Evolutionary conservation across 2,797 vertebrate species (phyloP).

Genomic region (Sebastes variabilis): DNA sequence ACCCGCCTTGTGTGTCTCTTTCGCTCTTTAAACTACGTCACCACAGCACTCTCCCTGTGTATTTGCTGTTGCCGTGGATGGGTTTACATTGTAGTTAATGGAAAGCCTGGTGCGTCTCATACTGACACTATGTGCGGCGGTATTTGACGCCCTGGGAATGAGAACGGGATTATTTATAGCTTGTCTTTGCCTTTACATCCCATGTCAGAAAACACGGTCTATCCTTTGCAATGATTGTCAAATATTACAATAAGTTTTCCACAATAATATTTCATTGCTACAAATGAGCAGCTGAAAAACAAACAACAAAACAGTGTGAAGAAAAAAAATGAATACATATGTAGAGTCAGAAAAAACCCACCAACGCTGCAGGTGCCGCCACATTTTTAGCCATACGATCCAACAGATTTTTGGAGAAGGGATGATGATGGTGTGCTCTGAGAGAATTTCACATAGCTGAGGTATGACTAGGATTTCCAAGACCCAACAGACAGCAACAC

Average conservation of each 20-base stretch:
- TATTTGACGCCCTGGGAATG: no score
- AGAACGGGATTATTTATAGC: background rate
- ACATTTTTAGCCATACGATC: background rate
- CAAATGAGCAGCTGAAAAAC: background rate
- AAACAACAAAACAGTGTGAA: background rate
- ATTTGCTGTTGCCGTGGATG: no score
- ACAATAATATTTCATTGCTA: background rate
- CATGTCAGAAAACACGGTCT: background rate
- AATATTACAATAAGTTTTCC: background rate
- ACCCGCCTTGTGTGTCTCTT: no score
- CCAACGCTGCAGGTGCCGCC: background rate
- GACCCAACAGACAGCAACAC: constrained; percentile 38
- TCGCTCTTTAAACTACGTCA: no score
- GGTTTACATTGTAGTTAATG: no score
- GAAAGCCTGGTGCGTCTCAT: no score
- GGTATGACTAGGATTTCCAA: constrained; percentile 13
- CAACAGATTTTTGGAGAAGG: background rate
- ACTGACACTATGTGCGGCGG: no score
- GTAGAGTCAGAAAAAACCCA: background rate
- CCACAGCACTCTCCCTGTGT: no score
- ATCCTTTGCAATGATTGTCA: background rate
- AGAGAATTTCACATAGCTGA: constrained; percentile 32
- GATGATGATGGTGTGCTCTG: background rate
- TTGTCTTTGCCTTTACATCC: background rate
- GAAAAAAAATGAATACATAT: background rate